Percentiles rank a stretch among this genome's conserved stretches.
Conservation (phyloP, 2,113 vertebrate genomes). For the Delphinapterus leucas region DNA sequence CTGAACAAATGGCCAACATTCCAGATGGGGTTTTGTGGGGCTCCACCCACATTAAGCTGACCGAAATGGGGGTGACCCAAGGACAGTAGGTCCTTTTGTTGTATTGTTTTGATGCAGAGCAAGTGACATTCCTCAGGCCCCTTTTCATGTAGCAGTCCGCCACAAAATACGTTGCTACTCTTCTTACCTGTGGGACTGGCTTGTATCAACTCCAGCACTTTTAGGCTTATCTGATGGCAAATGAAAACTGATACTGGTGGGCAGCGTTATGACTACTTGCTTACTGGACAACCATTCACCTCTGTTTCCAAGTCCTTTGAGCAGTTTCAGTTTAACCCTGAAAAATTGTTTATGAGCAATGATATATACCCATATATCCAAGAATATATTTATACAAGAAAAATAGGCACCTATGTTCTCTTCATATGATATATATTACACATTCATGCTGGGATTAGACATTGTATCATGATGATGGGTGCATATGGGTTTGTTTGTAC, state of each 20-base stretch:
- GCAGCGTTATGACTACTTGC: neutral
- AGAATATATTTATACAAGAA: neutral
- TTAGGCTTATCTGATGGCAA: constrained; percentile 33
- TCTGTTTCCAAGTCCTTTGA: neutral
- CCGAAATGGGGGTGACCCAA: neutral
- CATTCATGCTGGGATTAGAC: neutral
- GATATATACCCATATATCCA: neutral
- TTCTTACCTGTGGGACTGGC: neutral
- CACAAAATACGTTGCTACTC: neutral
- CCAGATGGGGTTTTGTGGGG: neutral
- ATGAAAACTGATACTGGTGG: neutral
- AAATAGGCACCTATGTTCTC: neutral
- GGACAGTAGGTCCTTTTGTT: neutral
- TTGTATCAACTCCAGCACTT: neutral
- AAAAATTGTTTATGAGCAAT: neutral
- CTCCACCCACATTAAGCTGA: neutral
- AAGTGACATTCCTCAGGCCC: constrained; percentile 60
- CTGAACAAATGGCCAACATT: neutral
- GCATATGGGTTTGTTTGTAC: neutral
- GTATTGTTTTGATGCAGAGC: constrained; percentile 1
- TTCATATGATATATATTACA: neutral
- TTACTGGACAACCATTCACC: neutral
- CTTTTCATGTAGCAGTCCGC: constrained; percentile 20
- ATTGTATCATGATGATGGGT: neutral
- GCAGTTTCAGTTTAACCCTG: constrained; percentile 34